Evolutionary conservation across 64 coral and sea anemone species (phyloP).

Genomic region (Actinia equina): DNA sequence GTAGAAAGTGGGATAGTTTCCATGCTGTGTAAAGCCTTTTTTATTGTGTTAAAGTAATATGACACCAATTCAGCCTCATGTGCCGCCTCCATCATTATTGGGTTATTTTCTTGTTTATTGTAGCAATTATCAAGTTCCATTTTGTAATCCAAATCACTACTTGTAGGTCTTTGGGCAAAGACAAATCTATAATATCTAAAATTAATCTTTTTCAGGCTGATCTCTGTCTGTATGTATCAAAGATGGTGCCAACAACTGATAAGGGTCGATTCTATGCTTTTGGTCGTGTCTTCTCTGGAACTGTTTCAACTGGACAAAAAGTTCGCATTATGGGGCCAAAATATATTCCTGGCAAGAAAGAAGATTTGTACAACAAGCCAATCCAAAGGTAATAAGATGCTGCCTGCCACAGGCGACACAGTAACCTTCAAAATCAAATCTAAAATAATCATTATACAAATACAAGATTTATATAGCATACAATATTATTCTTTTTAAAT

Average conservation of each 20-base stretch:
- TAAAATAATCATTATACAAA: too few relatives aligned
- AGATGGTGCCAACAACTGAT: slow-evolving; percentile 96
- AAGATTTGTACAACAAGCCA: slow-evolving; percentile 84
- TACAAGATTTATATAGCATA: too few relatives aligned
- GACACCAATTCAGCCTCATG: too few relatives aligned
- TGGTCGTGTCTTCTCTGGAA: slow-evolving; percentile 96
- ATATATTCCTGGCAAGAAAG: slow-evolving; percentile 94
- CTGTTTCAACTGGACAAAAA: slow-evolving; percentile 76
- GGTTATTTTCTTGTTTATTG: too few relatives aligned
- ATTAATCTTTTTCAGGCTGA: slow-evolving; percentile 31
- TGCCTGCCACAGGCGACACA: too few relatives aligned
- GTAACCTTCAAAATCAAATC: too few relatives aligned
- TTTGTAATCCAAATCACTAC: not conserved
- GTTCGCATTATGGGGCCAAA: slow-evolving; percentile 98
- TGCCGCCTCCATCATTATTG: too few relatives aligned
- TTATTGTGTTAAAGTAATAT: too few relatives aligned
- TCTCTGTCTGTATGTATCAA: slow-evolving; percentile 90
- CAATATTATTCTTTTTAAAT: too few relatives aligned
- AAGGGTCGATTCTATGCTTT: slow-evolving; percentile 99
- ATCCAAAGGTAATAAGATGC: slow-evolving; percentile 71
- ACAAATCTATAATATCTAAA: not conserved
- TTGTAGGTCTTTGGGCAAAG: not conserved
- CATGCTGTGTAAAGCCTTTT: too few relatives aligned
- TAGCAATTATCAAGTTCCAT: too few relatives aligned
- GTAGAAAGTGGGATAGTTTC: too few relatives aligned